Evolutionary conservation across 2,888 invertebrate species (phyloP).

Genomic region (Anarsia innoxiella): DNA sequence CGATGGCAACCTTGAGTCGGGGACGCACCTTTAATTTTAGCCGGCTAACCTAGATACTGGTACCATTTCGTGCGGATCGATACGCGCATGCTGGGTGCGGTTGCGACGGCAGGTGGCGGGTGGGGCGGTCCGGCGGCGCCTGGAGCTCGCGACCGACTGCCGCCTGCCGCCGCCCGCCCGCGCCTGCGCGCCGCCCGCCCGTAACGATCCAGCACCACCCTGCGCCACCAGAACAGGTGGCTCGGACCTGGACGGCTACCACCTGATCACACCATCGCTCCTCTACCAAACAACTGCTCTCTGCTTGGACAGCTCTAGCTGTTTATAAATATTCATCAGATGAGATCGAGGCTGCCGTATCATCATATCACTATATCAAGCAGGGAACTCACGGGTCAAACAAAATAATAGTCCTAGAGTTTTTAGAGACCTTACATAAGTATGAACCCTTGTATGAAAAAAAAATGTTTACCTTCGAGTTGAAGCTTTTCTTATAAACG

Average conservation of each 20-base stretch:
- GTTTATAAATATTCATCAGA: too few species aligned
- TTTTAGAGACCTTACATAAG: too few species aligned
- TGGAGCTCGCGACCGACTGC: slow-evolving; percentile 44
- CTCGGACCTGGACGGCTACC: not conserved
- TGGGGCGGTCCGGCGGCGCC: slow-evolving; percentile 36
- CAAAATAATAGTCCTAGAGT: too few species aligned
- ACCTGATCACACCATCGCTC: not conserved
- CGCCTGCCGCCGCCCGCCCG: slow-evolving; percentile 25
- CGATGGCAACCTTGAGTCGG: slow-evolving; percentile 67
- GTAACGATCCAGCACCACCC: slow-evolving; percentile 1
- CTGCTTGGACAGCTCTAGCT: too few species aligned
- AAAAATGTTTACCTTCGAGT: too few species aligned
- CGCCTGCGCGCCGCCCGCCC: slow-evolving; percentile 14
- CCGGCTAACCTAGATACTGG: slow-evolving; percentile 73
- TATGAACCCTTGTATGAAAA: too few species aligned
- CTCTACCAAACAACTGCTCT: not conserved
- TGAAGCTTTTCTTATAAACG: too few species aligned
- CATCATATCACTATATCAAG: too few species aligned
- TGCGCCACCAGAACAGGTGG: not conserved
- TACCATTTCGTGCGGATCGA: slow-evolving; percentile 62
- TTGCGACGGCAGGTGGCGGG: slow-evolving; percentile 38
- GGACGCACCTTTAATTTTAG: slow-evolving; percentile 75
- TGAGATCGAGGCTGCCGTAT: too few species aligned
- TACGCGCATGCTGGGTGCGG: slow-evolving; percentile 64
- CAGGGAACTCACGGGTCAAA: too few species aligned